Percentiles rank a stretch among this genome's conserved stretches.
These are phyloP conservation scores for Clarias fuscus DNA, from an alignment of 2,797 vertebrate species.

Conservation along the genomic window DNA sequence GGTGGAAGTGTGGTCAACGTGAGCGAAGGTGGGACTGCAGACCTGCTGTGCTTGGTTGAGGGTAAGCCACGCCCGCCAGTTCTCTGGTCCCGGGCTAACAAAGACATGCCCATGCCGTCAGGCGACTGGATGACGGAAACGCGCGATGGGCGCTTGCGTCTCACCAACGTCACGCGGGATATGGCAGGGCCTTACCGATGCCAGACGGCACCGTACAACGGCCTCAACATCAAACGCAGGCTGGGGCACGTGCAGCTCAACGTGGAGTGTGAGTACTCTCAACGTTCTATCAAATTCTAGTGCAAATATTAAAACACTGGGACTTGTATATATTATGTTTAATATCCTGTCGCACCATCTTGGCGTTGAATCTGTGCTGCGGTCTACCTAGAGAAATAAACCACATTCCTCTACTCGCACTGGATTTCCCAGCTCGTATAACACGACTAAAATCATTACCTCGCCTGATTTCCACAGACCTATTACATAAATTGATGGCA, in stretches of 20 bases:
- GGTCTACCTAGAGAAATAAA: not conserved
- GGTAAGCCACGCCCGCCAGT: conserved; percentile 93
- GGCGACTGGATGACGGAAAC: conserved; percentile 81
- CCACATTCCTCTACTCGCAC: not conserved
- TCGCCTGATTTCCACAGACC: not conserved
- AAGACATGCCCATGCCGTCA: conserved; percentile 85
- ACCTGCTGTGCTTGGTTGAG: conserved; percentile 87
- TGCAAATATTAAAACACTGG: not conserved
- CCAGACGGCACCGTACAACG: conserved; percentile 94
- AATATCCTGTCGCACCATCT: not conserved
- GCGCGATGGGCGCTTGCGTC: conserved; percentile 81
- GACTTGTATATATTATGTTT: not conserved
- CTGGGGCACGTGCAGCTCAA: conserved; percentile 90
- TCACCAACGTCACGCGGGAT: conserved; percentile 86
- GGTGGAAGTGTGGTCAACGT: conserved; percentile 83
- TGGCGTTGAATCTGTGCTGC: not conserved
- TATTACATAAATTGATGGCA: conserved; percentile 22
- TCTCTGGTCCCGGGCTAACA: conserved; percentile 91
- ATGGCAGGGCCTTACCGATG: conserved; percentile 91
- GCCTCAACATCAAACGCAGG: conserved; percentile 92
- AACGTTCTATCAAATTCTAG: not conserved
- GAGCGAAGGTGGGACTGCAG: conserved; percentile 82
- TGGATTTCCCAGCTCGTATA: conserved; percentile 2
- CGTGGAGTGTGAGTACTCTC: conserved; percentile 91
- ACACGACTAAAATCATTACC: not conserved